phyloP scores from a whole-genome alignment of 2,888 invertebrate species.

The Tetranychus truncatus region DNA sequence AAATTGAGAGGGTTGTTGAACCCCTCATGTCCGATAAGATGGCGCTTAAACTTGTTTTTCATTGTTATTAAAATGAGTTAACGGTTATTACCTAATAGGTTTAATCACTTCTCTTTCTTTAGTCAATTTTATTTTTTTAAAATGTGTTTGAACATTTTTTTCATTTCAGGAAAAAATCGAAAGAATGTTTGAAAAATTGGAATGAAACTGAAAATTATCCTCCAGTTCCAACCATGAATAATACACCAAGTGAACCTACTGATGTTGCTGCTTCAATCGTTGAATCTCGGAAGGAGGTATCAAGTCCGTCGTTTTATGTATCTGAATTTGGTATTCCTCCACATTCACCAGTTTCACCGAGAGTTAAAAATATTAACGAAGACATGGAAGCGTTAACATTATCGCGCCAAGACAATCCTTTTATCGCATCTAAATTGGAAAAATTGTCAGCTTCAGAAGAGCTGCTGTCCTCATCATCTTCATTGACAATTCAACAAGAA shows the following conservation, averaged over 20 bases:
- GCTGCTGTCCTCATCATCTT: slow-evolving; percentile 6
- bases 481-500: neutral
- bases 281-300: neutral
- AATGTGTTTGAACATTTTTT: neutral
- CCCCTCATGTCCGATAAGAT: no score
- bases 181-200: neutral
- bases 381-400: slow-evolving; percentile 64
- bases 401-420: slow-evolving; percentile 65
- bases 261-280: neutral
- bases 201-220: neutral
- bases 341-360: slow-evolving; percentile 22
- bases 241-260: neutral
- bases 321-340: neutral
- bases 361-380: slow-evolving; percentile 32
- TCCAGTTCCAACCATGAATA: neutral
- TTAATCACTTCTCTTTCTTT: neutral
- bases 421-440: slow-evolving; percentile 36
- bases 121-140: neutral
- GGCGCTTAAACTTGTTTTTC: no score
- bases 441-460: slow-evolving; percentile 17
- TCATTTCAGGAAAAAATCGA: neutral
- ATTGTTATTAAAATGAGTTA: neutral
- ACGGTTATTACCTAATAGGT: neutral
- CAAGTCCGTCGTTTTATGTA: neutral
- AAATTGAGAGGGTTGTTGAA: no score